Base-by-base conservation (phyloP, 2,797 vertebrate genomes). In the Apodemus agrarius region DNA sequence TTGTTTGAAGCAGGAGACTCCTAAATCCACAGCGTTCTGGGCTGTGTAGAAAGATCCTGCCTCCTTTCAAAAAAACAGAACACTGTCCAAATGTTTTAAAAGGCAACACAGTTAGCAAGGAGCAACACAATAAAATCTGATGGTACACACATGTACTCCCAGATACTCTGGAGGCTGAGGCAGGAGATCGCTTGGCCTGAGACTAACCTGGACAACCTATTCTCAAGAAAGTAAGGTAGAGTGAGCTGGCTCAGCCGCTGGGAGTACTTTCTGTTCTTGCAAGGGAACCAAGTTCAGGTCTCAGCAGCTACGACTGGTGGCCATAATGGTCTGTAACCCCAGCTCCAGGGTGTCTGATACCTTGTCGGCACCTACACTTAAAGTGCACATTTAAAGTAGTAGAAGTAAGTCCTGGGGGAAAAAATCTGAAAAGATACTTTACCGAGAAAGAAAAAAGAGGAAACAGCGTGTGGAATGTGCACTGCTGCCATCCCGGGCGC, bases 391-490 rank as follows among this genome's bases (percentile, higher is more conserved):
- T 82, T 26, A 82, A 80, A 61, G 80, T 59, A 40, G 61, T 82
- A 59, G 37, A 54, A 79, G n/a, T n/a, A 57, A 81, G 54, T 57
- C 52, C 13, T 37, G 79, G 52, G n/a, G 21, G 46, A 0, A 0
- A 43, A 63, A 9, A 6, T 40, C n/a, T 52, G 4, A 17, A 9
- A 19, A 29, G 65, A 31, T 52, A 0, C 31, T 37, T 49, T 16
- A 37, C 46, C 37, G 6, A 67, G 43, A 17, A 72, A 21, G 46
- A 29, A 12, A 21, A 11, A 34, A 3, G 2, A 31, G 17, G 37
- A 76, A 4, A 8, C 31, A 16, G 16, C 26, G 0, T 8, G 0
- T 7, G 43, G 37, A 79, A 21, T 26, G 5, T 1, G 3, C 17
- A 31, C 22, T 5, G 12, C 13, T 67, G 8, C 3, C 7, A 8